Evolutionary conservation across 2,888 invertebrate genomes (phyloP), one percentile per base, ranked within the genome.

Genomic region (Crepidodera aurea): DNA sequence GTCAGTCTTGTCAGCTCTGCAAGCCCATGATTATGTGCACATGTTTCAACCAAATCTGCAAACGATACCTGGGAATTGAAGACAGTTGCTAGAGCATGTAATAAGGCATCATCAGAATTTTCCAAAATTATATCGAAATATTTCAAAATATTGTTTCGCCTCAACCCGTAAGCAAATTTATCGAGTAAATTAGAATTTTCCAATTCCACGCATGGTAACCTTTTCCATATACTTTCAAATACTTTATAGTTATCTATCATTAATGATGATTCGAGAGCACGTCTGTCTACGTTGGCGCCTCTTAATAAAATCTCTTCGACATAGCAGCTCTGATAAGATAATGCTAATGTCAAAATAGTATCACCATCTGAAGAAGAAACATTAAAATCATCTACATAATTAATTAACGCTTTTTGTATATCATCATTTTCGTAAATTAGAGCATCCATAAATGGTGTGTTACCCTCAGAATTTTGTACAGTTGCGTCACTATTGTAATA

Each of bases 401-500:
- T 62, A 18, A 74, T 56, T 59, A 75, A 61, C 32, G 62, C 50
- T 7, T 42, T 37, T 50, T 69, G 68, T n/a, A 73, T 64, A 37
- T 59, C 54, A 3, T 44, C 7, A 72, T 44, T 10, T 69, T 64
- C 18, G 61, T 60, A 69, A 6, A 69, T 72, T 10, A 69, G 32
- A 39, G 59, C 18, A 39, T 64, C 62, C 32, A 51, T 51, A 32
- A 51, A 51, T 6, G 51, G 51, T 7, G 51, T 51, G n/a, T 19
- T 32, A 12, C 53, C 61, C 27, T 61, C 37, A 8, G n/a, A 15
- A 37, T 51, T 51, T 51, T 51, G 10, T 12, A 65, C 27, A 19
- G 63, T 60, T 4, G 70, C 56, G 61, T 75, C 72, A 22, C 72
- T 72, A 54, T 66, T 62, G 46, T 70, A 72, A 64, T 69, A 73